Conservation (phyloP, 2,113 vertebrate species). For the Halcyon senegalensis region DNA sequence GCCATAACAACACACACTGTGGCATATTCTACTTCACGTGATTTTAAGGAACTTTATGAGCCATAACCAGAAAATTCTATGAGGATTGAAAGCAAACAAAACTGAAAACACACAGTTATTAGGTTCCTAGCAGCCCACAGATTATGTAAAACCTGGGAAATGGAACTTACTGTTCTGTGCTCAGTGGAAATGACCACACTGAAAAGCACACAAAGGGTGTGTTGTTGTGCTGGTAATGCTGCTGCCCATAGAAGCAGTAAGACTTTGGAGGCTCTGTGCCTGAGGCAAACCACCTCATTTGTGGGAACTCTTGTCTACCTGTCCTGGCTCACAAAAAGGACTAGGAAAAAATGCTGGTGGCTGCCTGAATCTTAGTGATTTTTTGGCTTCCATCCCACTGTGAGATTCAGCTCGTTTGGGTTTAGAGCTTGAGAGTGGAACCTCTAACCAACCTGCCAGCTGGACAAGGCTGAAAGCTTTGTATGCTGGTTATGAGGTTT, state of each 20-base stretch:
- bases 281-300: not conserved
- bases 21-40: not conserved
- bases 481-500: not conserved
- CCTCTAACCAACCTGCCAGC: not conserved
- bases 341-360: not conserved
- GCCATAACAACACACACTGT: slow-evolving; percentile 7
- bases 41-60: slow-evolving; percentile 40
- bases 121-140: not conserved
- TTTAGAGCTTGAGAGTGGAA: not conserved
- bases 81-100: slow-evolving; percentile 13
- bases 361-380: not conserved
- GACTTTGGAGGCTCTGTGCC: not conserved
- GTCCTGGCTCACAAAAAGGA: not conserved
- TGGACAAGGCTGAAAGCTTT: not conserved
- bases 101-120: not conserved
- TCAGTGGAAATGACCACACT: not conserved
- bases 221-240: not conserved
- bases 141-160: not conserved
- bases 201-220: not conserved
- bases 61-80: slow-evolving; percentile 19
- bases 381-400: not conserved
- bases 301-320: not conserved
- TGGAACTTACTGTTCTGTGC: not conserved
- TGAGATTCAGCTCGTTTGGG: not conserved
- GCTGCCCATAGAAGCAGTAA: not conserved